Evolutionary conservation across 2,113 vertebrate genomes (phyloP), one percentile per base, ranked within the genome.

Genomic region (Strigops habroptila): DNA sequence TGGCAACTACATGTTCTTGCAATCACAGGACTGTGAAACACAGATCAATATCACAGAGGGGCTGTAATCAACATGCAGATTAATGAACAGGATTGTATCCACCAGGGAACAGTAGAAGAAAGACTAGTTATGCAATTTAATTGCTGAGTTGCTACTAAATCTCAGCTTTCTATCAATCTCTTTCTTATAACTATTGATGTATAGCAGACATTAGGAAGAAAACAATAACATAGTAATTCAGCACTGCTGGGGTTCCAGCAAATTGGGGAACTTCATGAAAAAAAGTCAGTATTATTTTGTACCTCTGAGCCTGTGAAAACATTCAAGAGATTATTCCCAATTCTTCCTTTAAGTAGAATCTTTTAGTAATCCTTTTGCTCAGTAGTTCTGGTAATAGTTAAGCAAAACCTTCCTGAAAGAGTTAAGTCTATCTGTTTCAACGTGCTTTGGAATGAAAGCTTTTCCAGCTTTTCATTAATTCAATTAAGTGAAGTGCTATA

Each of bases 21-120:
- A 97, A 67, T 95, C 87, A 95, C 75, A 96, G 78, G 79, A 51
- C 79, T 82, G 46, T 93, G 95, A 96, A 98, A 94, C 59, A 83
- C 70, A 90, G 97, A 98, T 98, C 97, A 69, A 98, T 98, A 97
- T 94, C 96, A 95, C 52, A 80, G 92, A 94, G 86, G 68, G 80
- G 82, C 86, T 97, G 82, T 97, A 98, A 98, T 98, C 98, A 98
- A 97, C 98, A 97, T 97, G 95, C 86, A 98, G 97, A 98, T 98
- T 98, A 98, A 98, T 97, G 97, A 98, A 97, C 93, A 97, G 91
- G 93, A 91, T 90, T 84, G 55, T 82, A 91, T 91, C 89, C 97
- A 97, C 93, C 17, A 9, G 97, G 97, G 98, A 98, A 97, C 87
- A 88, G 79, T 87, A 90, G 96, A 97, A 97, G 95, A 98, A 98